phyloP scores from a whole-genome alignment of 37 sponge, comb jelly and placozoan genomes.

The Halisarca cf. caerulea region DNA sequence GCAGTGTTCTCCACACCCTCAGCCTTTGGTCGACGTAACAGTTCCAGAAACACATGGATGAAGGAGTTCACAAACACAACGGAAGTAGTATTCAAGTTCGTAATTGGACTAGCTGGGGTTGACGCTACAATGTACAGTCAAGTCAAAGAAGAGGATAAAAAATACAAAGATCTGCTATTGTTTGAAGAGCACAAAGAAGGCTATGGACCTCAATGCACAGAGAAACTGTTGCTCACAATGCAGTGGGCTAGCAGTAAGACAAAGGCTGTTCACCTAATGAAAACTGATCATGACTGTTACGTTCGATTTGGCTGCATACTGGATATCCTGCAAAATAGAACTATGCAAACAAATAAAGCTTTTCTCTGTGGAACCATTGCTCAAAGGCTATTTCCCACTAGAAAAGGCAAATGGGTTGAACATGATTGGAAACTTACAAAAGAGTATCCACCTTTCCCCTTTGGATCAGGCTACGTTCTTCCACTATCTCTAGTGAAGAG shows the following conservation, averaged over 20 bases:
- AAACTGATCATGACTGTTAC: slow-evolving; percentile 5
- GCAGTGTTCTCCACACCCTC: background rate
- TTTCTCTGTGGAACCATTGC: background rate
- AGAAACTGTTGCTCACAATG: background rate
- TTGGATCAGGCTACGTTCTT: background rate
- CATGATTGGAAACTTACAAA: background rate
- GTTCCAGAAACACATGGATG: background rate
- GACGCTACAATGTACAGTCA: background rate
- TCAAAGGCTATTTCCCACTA: background rate
- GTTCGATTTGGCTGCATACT: background rate
- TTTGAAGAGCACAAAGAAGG: background rate
- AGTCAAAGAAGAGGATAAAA: background rate
- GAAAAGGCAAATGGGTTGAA: background rate
- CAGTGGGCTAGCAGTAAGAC: background rate
- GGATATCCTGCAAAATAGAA: background rate
- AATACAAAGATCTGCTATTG: background rate
- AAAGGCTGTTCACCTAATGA: background rate
- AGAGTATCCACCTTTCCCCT: background rate
- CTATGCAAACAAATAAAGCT: background rate
- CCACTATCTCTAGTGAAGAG: background rate
- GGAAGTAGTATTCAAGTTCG: background rate
- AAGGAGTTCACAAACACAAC: background rate
- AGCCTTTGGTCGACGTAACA: background rate
- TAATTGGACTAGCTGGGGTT: background rate
- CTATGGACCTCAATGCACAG: background rate